Evolutionary conservation across 1,140 invertebrate species (phyloP).

Genomic region (Nebria ingens): DNA sequence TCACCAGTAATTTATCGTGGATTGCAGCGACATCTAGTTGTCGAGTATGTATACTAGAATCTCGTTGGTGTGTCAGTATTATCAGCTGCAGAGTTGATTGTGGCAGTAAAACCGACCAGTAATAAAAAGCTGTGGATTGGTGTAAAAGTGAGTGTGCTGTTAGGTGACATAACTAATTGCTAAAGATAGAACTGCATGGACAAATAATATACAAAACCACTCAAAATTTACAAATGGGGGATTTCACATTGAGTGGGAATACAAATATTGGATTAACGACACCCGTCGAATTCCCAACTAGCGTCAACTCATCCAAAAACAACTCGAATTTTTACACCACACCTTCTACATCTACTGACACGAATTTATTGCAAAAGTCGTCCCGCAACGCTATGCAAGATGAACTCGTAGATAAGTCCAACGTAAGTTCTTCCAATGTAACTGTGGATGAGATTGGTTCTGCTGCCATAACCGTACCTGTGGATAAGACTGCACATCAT

Average conservation of each 20-base stretch:
- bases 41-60: not conserved
- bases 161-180: conserved; percentile 5
- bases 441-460: conserved; percentile 22
- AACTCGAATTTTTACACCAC: conserved; percentile 32
- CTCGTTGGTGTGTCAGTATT: not conserved
- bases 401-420: conserved; percentile 31
- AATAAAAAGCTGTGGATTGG: not conserved
- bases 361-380: conserved; percentile 21
- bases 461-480: conserved; percentile 15
- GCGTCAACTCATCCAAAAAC: conserved; percentile 26
- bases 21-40: not conserved
- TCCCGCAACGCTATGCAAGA: conserved; percentile 31
- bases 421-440: conserved; percentile 24
- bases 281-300: conserved; percentile 28
- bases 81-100: not conserved
- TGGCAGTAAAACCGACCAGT: not conserved
- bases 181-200: not conserved
- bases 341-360: conserved; percentile 25
- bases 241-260: conserved; percentile 34
- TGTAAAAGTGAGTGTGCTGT: not conserved
- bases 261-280: conserved; percentile 31
- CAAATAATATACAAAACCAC: not conserved
- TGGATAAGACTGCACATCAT: conserved; percentile 18
- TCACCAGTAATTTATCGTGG: too few relatives aligned
- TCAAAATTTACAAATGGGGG: conserved; percentile 26